phyloP scores from a whole-genome alignment of 2,797 vertebrate species.

The Euthynnus affinis region DNA sequence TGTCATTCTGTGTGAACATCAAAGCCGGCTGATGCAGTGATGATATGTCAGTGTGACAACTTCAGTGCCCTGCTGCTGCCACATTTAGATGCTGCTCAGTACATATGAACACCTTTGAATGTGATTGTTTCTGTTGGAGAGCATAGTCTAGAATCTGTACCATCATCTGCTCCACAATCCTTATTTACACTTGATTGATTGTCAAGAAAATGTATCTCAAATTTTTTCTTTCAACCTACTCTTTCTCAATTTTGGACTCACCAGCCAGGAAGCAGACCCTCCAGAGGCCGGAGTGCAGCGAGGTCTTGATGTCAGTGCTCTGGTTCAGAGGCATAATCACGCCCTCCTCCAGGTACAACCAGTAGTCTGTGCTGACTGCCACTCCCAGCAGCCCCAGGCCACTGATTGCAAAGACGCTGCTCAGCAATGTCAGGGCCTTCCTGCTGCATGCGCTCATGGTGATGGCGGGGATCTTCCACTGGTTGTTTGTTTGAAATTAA shows the following conservation, averaged over 20 bases:
- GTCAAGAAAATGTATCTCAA: not conserved
- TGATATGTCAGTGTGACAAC: conserved; percentile 35
- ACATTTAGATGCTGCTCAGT: conserved; percentile 20
- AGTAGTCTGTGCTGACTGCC: conserved; percentile 96
- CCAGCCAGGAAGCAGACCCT: conserved; percentile 95
- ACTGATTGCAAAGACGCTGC: conserved; percentile 94
- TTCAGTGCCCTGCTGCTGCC: conserved; percentile 15
- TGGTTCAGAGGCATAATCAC: conserved; percentile 94
- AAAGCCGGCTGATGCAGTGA: conserved; percentile 26
- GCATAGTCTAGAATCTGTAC: not conserved
- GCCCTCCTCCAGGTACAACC: conserved; percentile 96
- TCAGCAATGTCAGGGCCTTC: conserved; percentile 94
- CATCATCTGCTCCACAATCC: not conserved
- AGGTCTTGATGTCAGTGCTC: conserved; percentile 90
- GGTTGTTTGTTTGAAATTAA: conserved; percentile 3
- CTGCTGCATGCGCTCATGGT: conserved; percentile 92
- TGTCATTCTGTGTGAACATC: conserved; percentile 44
- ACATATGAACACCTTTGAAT: conserved; percentile 5
- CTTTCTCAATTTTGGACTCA: conserved; percentile 58
- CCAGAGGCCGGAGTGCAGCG: conserved; percentile 95
- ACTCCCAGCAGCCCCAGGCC: conserved; percentile 94
- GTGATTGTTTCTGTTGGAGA: not conserved
- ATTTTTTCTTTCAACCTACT: not conserved
- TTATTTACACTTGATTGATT: conserved; percentile 9
- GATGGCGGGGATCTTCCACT: conserved; percentile 18